A percentile compares a stretch with the other conserved stretches of the same genome.
These are phyloP conservation scores for Piprites chloris DNA, from an alignment of 2,113 vertebrate genomes.

Conservation along the genomic window DNA sequence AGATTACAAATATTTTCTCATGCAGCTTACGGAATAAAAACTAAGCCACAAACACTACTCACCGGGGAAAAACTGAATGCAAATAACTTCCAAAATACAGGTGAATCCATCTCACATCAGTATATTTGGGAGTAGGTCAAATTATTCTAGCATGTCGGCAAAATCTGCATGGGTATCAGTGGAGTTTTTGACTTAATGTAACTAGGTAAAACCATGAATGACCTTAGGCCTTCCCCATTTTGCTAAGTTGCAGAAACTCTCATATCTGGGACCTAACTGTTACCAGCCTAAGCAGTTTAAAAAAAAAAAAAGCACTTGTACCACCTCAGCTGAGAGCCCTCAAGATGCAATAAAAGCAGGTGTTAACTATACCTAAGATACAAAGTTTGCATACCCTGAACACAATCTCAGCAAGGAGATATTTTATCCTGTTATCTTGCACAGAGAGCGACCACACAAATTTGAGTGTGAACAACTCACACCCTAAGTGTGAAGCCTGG, in stretches of 20 bases:
- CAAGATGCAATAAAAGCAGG: neutral
- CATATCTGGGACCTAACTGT: neutral
- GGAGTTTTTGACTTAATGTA: neutral
- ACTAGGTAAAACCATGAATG: neutral
- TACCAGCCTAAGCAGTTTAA: neutral
- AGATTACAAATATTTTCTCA: neutral
- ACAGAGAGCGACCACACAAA: neutral
- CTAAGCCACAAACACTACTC: neutral
- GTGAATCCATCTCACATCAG: neutral
- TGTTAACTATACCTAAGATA: neutral
- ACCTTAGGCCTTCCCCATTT: neutral
- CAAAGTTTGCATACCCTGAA: neutral
- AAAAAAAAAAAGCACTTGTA: neutral
- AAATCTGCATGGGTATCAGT: neutral
- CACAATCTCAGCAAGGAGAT: neutral
- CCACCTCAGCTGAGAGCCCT: neutral
- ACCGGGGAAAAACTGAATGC: neutral
- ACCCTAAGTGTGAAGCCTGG: neutral
- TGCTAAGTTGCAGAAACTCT: neutral
- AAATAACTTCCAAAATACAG: neutral
- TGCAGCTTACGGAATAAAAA: neutral
- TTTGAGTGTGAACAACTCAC: neutral
- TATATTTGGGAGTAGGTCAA: neutral
- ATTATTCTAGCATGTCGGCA: neutral
- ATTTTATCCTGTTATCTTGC: neutral